Conservation (phyloP, 2,797 vertebrate species). For the Crax fasciolata region DNA sequence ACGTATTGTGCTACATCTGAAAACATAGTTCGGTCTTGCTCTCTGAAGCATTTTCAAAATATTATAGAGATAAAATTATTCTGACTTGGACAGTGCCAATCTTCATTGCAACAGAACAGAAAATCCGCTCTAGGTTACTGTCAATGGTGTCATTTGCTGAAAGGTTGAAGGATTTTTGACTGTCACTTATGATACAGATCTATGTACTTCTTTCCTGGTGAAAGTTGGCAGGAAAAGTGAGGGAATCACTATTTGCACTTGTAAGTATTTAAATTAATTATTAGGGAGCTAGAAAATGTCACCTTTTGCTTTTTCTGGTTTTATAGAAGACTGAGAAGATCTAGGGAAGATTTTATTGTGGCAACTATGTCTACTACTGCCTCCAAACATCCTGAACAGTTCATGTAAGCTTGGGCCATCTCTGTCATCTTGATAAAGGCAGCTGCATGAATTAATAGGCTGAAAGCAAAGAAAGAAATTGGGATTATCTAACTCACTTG, state of each 20-base stretch:
- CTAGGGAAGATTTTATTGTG: neutral
- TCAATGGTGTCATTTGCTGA: neutral
- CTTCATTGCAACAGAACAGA: neutral
- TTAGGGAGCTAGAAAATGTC: neutral
- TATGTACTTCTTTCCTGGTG: neutral
- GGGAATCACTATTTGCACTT: neutral
- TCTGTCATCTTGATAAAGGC: rapidly evolving
- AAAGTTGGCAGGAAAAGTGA: neutral
- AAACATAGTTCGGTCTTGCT: neutral
- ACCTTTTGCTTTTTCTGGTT: neutral
- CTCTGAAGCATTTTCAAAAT: neutral
- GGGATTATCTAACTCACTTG: neutral
- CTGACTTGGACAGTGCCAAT: neutral
- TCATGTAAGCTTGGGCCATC: neutral
- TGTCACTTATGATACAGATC: neutral
- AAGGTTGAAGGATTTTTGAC: neutral
- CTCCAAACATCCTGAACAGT: neutral
- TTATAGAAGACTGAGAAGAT: neutral
- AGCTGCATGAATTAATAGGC: neutral
- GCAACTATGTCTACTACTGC: neutral
- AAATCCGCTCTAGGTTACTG: neutral
- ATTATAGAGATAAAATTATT: neutral
- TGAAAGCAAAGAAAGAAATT: neutral
- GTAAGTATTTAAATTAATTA: neutral
- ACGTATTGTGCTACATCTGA: neutral